phyloP scores from a whole-genome alignment of 2,797 vertebrate genomes.

The Neopelma chrysocephalum region DNA sequence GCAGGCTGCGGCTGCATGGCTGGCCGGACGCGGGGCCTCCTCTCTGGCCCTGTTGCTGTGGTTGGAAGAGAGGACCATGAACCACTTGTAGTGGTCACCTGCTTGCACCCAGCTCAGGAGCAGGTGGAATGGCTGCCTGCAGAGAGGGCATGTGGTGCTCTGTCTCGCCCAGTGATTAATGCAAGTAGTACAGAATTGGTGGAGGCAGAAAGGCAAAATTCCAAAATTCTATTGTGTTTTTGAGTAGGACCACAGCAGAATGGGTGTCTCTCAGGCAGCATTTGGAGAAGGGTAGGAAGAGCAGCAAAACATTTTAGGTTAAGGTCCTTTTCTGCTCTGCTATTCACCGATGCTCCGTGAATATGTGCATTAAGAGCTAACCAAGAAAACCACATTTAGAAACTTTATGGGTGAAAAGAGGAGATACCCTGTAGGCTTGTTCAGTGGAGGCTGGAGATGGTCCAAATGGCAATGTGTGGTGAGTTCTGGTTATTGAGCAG shows the following conservation, averaged over 20 bases:
- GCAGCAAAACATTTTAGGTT: background rate
- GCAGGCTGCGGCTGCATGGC: background rate
- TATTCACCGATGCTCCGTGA: background rate
- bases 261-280: background rate
- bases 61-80: background rate
- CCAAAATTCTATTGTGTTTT: background rate
- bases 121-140: background rate
- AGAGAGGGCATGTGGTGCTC: background rate
- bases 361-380: background rate
- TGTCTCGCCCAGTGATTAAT: background rate
- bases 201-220: background rate
- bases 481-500: background rate
- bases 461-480: background rate
- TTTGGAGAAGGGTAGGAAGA: background rate
- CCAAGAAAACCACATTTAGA: background rate
- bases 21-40: accelerated
- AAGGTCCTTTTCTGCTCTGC: background rate
- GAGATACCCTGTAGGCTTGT: background rate
- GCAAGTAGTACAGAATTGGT: background rate
- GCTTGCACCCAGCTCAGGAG: background rate
- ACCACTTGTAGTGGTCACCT: no score
- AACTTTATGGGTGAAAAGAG: background rate
- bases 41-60: accelerated
- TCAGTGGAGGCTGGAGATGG: background rate
- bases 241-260: background rate